A percentile compares a stretch with the other conserved stretches of the same genome.
phyloP scores from a whole-genome alignment of 2,113 vertebrate genomes.

The Phalacrocorax pelagicus region DNA sequence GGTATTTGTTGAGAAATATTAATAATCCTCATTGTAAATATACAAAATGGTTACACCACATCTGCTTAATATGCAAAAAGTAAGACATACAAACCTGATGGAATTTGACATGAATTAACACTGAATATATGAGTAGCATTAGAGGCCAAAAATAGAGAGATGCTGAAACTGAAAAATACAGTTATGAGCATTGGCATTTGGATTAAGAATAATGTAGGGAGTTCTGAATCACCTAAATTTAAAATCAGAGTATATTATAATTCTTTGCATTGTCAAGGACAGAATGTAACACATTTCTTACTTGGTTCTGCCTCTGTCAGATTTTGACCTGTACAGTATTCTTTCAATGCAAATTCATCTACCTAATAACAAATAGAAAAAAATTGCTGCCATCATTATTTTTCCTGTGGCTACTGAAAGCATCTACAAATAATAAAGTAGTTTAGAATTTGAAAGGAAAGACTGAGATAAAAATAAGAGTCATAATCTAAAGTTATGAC shows the following conservation, averaged over 20 bases:
- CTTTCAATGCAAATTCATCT: neutral
- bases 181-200: neutral
- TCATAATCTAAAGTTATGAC: neutral
- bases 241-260: neutral
- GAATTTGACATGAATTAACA: neutral
- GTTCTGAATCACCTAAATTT: neutral
- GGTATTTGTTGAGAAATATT: neutral
- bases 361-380: neutral
- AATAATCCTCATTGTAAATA: neutral
- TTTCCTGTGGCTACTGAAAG: neutral
- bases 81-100: neutral
- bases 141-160: neutral
- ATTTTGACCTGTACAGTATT: neutral
- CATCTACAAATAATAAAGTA: neutral
- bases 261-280: neutral
- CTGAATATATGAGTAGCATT: neutral
- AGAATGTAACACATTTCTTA: neutral
- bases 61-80: neutral
- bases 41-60: neutral
- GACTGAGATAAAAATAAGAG: neutral
- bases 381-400: neutral
- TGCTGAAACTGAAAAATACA: neutral
- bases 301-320: neutral
- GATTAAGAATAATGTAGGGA: neutral
- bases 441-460: neutral